Percentiles rank a stretch among this genome's conserved stretches.
phyloP scores from a whole-genome alignment of 2,888 invertebrate genomes.

The Megalurothrips usitatus region DNA sequence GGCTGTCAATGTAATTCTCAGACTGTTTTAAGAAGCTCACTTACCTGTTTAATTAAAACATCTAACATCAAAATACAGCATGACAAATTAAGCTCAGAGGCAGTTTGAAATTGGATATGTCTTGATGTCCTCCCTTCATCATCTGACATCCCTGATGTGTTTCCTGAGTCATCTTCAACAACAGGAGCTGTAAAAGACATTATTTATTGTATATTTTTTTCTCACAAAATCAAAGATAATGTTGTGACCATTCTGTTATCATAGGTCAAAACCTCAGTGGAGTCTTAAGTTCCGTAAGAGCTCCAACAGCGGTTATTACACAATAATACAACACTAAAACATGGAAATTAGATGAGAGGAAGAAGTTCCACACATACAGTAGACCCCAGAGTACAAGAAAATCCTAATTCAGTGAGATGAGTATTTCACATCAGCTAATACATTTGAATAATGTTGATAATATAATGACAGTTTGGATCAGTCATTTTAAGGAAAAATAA shows the following conservation, averaged over 20 bases:
- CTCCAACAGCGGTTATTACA: not conserved
- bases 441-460: no score
- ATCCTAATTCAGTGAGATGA: no score
- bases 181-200: slow-evolving; percentile 53
- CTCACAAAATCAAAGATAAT: no score
- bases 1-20: not conserved
- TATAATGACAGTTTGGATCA: not conserved
- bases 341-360: not conserved
- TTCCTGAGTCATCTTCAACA: slow-evolving; percentile 64
- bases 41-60: slow-evolving; percentile 85
- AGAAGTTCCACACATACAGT: not conserved
- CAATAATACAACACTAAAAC: slow-evolving; percentile 9
- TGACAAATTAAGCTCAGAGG: slow-evolving; percentile 74
- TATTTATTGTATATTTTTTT: not conserved
- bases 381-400: not conserved
- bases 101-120: slow-evolving; percentile 45
- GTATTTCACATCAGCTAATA: no score
- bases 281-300: no score
- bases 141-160: slow-evolving; percentile 64
- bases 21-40: slow-evolving; percentile 5
- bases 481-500: not conserved
- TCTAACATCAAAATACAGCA: slow-evolving; percentile 97
- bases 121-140: slow-evolving; percentile 54
- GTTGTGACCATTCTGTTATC: no score
- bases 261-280: no score